Conservation (phyloP, 2,113 vertebrate species). For the Tupaia chinensis region DNA sequence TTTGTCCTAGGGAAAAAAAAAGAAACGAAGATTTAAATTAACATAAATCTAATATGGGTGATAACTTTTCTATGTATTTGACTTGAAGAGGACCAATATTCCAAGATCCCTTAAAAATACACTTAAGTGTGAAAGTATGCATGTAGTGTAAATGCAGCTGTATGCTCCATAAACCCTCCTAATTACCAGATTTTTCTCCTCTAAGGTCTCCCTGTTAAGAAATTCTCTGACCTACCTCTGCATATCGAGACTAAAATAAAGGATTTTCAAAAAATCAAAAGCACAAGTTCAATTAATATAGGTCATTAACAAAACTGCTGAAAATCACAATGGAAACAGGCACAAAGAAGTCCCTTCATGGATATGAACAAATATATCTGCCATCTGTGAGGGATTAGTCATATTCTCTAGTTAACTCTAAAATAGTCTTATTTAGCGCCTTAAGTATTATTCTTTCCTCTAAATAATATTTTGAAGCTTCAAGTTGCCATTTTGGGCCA, state of each 20-base stretch:
- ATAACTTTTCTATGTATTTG: background rate
- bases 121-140: background rate
- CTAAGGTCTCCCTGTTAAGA: background rate
- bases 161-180: background rate
- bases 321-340: background rate
- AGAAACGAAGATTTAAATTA: constrained; percentile 32
- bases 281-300: background rate
- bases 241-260: constrained; percentile 3
- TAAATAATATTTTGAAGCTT: constrained; percentile 22
- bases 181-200: background rate
- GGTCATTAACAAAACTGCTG: background rate
- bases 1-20: constrained; percentile 56
- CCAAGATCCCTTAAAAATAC: background rate
- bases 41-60: background rate
- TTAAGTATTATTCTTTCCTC: constrained; percentile 14
- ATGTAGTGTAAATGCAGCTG: background rate
- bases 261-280: background rate
- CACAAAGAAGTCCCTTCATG: background rate
- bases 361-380: background rate
- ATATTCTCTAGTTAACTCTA: background rate
- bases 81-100: background rate
- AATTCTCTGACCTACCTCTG: background rate
- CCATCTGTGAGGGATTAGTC: background rate
- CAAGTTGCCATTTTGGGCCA: background rate
- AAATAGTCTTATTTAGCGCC: background rate